Evolutionary conservation across 2,888 invertebrate species (phyloP), one percentile per base, ranked within the genome.

Genomic region (Pseudanteris insignis): DNA sequence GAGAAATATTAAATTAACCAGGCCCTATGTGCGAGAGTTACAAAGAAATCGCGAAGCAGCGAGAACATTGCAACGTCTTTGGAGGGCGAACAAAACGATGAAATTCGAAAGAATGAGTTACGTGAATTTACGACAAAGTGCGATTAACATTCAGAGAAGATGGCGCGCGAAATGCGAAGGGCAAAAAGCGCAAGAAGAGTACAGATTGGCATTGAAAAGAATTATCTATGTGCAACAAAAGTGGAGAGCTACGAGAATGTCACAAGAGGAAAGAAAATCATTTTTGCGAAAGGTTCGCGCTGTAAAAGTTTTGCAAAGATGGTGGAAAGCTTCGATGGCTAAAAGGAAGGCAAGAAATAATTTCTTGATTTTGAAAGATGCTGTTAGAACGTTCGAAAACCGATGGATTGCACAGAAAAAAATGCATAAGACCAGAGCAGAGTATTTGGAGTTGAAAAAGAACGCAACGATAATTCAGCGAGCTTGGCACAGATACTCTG

Each of bases 61-160:
- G 2, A 67, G 84, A 4, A 71, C 77, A 12, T 57, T 86, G 2
- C 88, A 88, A 68, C 78, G 82, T 32, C 72, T 78, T 11, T 81
- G 77, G 62, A 82, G 84, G 32, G 80, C 84, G 0, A 73, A 76
- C 4, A 76, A 74, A 29, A 40, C 77, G 13, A 83, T 83, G 75
- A 78, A 74, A 37, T 68, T 67, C 34, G 73, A 80, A 10, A 81
- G 82, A 38, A 47, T 69, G 1, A 47, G 73, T 1, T 88, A 80
- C 66, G 46, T 82, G 1, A 59, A 71, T 14, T 63, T 81, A 8
- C 82, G 79, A 48, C 71, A 78, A 5, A 79, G 84, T 2, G 71
- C 77, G 0, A 66, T 82, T 1, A 70, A 73, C 6, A 73, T 89
- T 36, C 88, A 88, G 71, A 78, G 68, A 0, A 77, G 80, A 59